These are phyloP conservation scores for Trichechus manatus DNA, from an alignment of 2,113 vertebrate genomes.

Conservation along the genomic window DNA sequence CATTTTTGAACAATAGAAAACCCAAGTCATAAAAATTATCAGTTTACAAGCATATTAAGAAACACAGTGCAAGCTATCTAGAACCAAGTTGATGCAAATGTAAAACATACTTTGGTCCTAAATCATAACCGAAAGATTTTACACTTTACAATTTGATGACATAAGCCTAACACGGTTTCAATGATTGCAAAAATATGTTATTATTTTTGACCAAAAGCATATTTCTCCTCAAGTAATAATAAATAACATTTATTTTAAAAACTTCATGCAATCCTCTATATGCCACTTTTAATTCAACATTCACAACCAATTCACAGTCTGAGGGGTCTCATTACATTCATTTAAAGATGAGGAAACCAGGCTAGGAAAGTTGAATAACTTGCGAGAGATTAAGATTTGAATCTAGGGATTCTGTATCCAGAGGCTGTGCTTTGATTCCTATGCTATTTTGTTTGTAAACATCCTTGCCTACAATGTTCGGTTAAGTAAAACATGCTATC, in stretches of 20 bases:
- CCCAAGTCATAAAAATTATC: neutral
- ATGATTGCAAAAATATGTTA: neutral
- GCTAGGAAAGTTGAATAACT: neutral
- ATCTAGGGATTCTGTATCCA: neutral
- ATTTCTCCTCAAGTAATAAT: neutral
- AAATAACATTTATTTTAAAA: neutral
- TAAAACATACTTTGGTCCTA: neutral
- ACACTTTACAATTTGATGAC: conserved; percentile 24
- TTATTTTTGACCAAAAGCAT: neutral
- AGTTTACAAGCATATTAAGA: neutral
- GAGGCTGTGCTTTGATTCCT: neutral
- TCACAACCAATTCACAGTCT: neutral
- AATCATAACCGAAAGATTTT: neutral
- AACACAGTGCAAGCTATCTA: no score
- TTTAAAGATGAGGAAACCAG: neutral
- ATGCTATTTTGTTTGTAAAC: neutral
- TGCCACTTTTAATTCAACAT: neutral
- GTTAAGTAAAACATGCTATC: neutral
- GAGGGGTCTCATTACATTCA: neutral
- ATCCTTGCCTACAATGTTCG: neutral
- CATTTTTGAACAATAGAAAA: conserved; percentile 14
- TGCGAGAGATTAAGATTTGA: neutral
- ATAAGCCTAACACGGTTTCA: neutral
- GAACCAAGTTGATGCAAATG: neutral
- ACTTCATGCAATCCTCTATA: neutral